Conservation (phyloP, 2,888 invertebrate species). For the Eupithecia inturbata region DNA sequence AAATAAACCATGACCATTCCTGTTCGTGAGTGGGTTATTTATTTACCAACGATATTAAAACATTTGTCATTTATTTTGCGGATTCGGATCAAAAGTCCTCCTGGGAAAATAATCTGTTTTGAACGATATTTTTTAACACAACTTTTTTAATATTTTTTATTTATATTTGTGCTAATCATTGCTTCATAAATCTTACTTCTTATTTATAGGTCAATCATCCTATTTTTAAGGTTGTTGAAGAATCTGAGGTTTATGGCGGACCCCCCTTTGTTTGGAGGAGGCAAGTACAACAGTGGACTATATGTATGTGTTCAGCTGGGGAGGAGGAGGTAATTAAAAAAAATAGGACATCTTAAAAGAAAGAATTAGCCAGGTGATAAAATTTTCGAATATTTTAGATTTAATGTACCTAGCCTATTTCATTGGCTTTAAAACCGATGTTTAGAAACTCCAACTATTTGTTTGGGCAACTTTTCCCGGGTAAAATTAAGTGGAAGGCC, state of each 20-base stretch:
- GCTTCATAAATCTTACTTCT: not conserved
- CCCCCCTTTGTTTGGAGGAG: no score
- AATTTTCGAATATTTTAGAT: not conserved
- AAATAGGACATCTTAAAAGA: not conserved
- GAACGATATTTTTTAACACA: not conserved
- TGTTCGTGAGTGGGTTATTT: not conserved
- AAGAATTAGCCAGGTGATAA: not conserved
- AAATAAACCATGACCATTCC: not conserved
- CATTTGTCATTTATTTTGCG: not conserved
- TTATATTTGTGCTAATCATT: not conserved
- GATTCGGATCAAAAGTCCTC: not conserved
- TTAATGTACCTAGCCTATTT: not conserved
- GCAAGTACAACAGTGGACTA: no score
- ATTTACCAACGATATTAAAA: not conserved
- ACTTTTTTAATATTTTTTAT: not conserved
- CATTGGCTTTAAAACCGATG: not conserved
- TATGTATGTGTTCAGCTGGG: no score
- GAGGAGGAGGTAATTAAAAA: no score
- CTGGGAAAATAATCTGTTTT: not conserved
- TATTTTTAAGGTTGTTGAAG: no score
- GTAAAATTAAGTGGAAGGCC: constrained; percentile 3
- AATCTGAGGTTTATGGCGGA: no score
- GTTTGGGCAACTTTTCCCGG: not conserved
- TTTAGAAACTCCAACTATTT: not conserved
- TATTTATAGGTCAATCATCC: not conserved